A percentile compares a stretch with the other conserved stretches of the same genome.
Evolutionary conservation across 2,888 invertebrate genomes (phyloP).

Genomic region (Tupiocoris notatus): DNA sequence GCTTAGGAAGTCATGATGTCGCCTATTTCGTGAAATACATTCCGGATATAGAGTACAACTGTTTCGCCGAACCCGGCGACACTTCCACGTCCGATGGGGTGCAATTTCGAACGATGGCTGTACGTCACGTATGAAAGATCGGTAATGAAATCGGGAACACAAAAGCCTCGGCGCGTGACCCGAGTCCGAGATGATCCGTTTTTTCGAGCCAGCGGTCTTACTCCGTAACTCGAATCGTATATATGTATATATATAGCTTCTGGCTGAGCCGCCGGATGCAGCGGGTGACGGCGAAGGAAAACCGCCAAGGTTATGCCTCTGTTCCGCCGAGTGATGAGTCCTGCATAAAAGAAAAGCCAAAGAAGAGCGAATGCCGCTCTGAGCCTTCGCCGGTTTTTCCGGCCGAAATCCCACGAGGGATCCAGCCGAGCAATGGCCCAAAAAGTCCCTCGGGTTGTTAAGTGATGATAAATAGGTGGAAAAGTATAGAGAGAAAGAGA

Average conservation of each 20-base stretch:
- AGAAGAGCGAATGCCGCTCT: neutral
- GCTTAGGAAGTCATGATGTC: no score
- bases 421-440: neutral
- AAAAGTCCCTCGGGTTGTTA: conserved; percentile 38
- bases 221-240: neutral
- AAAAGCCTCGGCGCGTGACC: conserved; percentile 19
- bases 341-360: conserved; percentile 34
- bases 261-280: neutral
- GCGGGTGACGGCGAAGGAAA: neutral
- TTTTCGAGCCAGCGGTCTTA: neutral
- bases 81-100: no score
- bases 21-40: no score
- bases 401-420: neutral
- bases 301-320: neutral
- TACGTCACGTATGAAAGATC: conserved; percentile 32
- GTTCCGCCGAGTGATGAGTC: conserved; percentile 12
- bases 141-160: conserved; percentile 33
- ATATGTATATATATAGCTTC: neutral
- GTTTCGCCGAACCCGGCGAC: no score
- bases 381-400: neutral
- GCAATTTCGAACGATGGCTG: neutral
- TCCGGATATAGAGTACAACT: no score
- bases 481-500: conserved; percentile 4
- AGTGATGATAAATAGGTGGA: conserved; percentile 36
- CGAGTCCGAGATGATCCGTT: conserved; percentile 9